These are phyloP conservation scores for Scaptomyza flava DNA, from an alignment of 2,888 invertebrate genomes.

Conservation along the genomic window DNA sequence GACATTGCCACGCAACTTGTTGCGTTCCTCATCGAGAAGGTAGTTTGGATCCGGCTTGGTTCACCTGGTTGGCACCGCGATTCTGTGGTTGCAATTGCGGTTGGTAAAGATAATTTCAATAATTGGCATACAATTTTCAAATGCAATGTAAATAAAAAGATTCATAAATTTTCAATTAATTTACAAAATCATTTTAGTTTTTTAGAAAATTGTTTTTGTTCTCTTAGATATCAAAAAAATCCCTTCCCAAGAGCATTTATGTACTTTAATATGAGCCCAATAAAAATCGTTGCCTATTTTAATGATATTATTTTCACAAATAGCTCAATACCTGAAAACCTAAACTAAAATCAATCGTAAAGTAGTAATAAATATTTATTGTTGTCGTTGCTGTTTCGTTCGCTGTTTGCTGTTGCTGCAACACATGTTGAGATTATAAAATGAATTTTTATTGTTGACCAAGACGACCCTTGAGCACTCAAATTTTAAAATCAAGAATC, in stretches of 20 bases:
- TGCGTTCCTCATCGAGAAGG: constrained; percentile 34
- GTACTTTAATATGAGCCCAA: neutral
- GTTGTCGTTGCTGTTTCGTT: constrained; percentile 20
- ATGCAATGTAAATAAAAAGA: neutral
- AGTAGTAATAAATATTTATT: constrained; percentile 77
- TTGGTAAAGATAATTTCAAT: no score
- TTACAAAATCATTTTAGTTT: neutral
- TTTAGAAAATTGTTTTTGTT: neutral
- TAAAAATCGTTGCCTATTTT: constrained; percentile 12
- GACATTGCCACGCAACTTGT: constrained; percentile 24
- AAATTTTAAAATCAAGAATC: constrained; percentile 76
- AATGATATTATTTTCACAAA: constrained; percentile 64
- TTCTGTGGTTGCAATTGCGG: no score
- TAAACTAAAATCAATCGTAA: constrained; percentile 74
- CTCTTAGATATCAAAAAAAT: no score
- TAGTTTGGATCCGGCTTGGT: constrained; percentile 38
- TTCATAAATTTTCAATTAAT: neutral
- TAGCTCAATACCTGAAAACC: constrained; percentile 38
- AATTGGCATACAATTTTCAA: no score
- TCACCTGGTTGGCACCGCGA: no score
- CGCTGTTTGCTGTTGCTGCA: constrained; percentile 49
- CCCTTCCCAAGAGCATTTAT: no score
- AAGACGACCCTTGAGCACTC: constrained; percentile 47
- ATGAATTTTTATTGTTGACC: constrained; percentile 76
- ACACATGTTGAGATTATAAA: constrained; percentile 77